Base-by-base conservation (phyloP, 92 coral and sea anemone species). In the Epizoanthus stellaris region DNA sequence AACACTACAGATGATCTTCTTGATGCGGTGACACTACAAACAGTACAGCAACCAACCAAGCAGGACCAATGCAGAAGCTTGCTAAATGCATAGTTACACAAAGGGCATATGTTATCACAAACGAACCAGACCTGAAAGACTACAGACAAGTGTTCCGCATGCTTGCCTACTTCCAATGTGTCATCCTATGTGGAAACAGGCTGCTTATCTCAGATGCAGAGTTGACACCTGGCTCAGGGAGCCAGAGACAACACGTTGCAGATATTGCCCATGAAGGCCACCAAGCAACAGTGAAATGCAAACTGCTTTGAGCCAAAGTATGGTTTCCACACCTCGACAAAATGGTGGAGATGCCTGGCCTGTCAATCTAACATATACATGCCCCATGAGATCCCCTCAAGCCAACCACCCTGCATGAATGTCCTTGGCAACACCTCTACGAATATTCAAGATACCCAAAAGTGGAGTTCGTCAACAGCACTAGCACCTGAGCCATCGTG, bases 41-140 rank as follows among this genome's bases (percentile, higher is more conserved):
- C 72, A 59, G 61, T 73, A 5, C 71, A 36, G 42, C 72, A 34
- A 56, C 58, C 81, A 4, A 73, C 72, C 23, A 40, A 72, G 53
- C 87, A 72, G 68, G 62, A 72, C 52, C 39, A 47, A 71, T 84
- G 60, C 72, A 84, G 38, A 83, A 57, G 23, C 61, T 72, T 20
- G 64, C 72, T 39, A 70, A 34, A 20, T 36, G 49, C 70, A 73
- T 30, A 30, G 34, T 30, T 71, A 43, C 62, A 19, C 19, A 84
- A 73, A 73, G 81, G 87, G 1, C 21, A 38, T 67, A 73, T 84
- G 6, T 13, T 69, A n/a, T 71, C 71, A 34, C 71, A 34, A 9
- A 30, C 34, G 1, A 30, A 30, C 34, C 34, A 30, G 34, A 30
- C 34, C 34, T 30, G 1, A 30, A 30, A 30, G 34, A 30, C 34